phyloP scores from a whole-genome alignment of 2,888 invertebrate species.

The Xestia sexstrigata region DNA sequence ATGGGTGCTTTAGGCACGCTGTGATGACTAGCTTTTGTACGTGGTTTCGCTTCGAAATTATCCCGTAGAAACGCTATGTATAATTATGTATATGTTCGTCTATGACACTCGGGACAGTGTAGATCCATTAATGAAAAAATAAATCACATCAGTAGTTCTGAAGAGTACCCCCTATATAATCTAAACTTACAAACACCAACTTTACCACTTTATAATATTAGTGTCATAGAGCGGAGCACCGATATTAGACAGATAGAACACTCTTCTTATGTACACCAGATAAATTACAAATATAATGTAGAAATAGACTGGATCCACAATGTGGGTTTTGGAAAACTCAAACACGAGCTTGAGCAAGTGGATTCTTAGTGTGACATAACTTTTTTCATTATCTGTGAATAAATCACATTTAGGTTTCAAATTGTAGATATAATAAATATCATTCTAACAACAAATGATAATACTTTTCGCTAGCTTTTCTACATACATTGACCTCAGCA shows the following conservation, averaged over 20 bases:
- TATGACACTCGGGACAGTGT: background rate
- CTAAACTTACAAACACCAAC: too few species aligned
- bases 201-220: too few species aligned
- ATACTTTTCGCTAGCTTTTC: background rate
- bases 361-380: background rate
- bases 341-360: background rate
- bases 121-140: too few species aligned
- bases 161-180: too few species aligned
- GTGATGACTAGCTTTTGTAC: background rate
- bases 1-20: background rate
- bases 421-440: background rate
- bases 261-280: background rate
- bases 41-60: background rate
- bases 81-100: too few species aligned
- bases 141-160: too few species aligned
- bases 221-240: too few species aligned
- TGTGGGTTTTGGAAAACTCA: background rate
- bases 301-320: background rate
- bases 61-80: too few species aligned
- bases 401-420: background rate
- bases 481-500: background rate
- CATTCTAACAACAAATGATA: background rate
- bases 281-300: background rate
- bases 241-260: background rate
- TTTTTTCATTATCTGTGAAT: background rate